A percentile compares a stretch with the other conserved stretches of the same genome.
Evolutionary conservation across 2,797 vertebrate genomes (phyloP).

Genomic region (Dendrocincla fuliginosa): DNA sequence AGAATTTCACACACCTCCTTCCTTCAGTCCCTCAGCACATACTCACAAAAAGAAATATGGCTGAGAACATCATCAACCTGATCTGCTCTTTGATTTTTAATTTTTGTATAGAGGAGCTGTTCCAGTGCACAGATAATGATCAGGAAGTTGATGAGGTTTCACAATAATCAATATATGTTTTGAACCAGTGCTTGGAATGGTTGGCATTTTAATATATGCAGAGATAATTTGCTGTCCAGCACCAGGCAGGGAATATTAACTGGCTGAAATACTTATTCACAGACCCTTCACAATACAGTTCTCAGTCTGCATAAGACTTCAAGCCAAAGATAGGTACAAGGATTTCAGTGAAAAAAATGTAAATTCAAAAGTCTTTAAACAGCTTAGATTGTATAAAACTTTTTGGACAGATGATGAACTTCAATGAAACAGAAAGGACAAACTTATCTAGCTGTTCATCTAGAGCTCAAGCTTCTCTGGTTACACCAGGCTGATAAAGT

Average conservation of each 20-base stretch:
- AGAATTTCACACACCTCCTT: neutral
- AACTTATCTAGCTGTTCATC: neutral
- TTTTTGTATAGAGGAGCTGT: neutral
- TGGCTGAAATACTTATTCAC: neutral
- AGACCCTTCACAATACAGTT: neutral
- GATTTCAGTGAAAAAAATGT: neutral
- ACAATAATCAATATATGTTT: neutral
- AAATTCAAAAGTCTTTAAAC: neutral
- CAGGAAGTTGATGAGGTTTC: neutral
- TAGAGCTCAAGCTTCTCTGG: neutral
- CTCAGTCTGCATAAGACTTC: neutral
- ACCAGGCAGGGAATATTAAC: neutral
- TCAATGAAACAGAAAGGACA: neutral
- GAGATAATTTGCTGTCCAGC: neutral
- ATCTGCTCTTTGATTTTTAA: neutral
- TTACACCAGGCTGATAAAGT: fast-evolving
- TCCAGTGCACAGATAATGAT: neutral
- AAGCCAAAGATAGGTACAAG: neutral
- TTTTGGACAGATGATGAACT: neutral
- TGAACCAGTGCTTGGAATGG: neutral
- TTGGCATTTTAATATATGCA: neutral
- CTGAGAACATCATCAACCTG: neutral
- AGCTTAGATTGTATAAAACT: neutral
- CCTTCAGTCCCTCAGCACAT: neutral
- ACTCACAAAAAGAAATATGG: neutral